A percentile compares a stretch with the other conserved stretches of the same genome.
Evolutionary conservation across 1,140 invertebrate species (phyloP).

Genomic region (Riptortus pedestris): DNA sequence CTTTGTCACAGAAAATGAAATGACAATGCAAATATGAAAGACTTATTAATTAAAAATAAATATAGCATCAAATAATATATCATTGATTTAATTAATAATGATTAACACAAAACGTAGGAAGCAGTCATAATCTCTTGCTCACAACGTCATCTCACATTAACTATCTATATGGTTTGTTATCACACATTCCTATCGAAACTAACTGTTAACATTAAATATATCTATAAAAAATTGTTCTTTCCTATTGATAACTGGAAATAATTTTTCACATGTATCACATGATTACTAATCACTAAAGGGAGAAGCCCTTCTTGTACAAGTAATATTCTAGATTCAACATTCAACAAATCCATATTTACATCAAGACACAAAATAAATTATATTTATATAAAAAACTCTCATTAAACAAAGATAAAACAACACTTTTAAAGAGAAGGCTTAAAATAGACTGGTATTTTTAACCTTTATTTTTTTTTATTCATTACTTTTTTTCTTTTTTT

Average conservation of each 20-base stretch:
- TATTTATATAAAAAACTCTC: conserved; percentile 6
- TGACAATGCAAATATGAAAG: too few species aligned
- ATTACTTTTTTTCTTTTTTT: not conserved
- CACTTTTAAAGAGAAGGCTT: not conserved
- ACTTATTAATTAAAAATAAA: too few species aligned
- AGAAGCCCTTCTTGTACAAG: conserved; percentile 18
- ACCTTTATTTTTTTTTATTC: not conserved
- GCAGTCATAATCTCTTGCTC: too few species aligned
- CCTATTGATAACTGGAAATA: conserved; percentile 15
- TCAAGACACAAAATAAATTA: conserved; percentile 17
- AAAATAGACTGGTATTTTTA: not conserved
- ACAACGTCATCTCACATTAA: not conserved
- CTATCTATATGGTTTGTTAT: conserved; percentile 9
- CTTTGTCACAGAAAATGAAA: too few species aligned
- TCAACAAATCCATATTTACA: conserved; percentile 17
- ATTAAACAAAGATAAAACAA: not conserved
- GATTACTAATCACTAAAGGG: conserved; percentile 20
- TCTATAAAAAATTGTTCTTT: conserved; percentile 14
- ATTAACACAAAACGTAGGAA: too few species aligned
- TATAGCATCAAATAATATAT: too few species aligned
- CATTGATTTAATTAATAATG: too few species aligned
- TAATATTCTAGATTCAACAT: conserved; percentile 21
- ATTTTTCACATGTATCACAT: conserved; percentile 20
- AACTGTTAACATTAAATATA: conserved; percentile 17
- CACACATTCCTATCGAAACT: conserved; percentile 19